Base-by-base conservation (phyloP, 2,888 invertebrate species). In the Carpatolechia fugitivella region DNA sequence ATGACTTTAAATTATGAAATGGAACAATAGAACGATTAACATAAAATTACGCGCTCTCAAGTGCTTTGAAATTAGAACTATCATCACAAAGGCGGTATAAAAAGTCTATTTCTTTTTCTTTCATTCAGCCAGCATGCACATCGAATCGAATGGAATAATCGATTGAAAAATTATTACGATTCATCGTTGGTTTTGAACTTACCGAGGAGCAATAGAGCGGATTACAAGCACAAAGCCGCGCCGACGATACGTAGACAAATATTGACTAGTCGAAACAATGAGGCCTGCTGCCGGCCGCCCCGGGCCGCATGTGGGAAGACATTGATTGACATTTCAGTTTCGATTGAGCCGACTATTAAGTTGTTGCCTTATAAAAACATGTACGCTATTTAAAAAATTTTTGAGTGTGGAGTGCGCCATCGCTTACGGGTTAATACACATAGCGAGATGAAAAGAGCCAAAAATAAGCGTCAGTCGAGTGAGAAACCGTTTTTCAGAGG, bases 181-280 rank as follows among this genome's bases (percentile, higher is more conserved):
- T 90, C 89, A 89, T 88, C 83, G 80, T 85, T 69, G 72, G 69
- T 68, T 75, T 70, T 72, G 77, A 79, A 74, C 74, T 74, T 73
- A 72, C 74, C 76, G 82, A 78, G 80, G 78, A 81, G 82, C 80
- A 77, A 80, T 81, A 76, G 78, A 76, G 73, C 75, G 83, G 81
- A 85, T 87, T 85, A 84, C 67, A 60, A 73, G 64, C 70, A 82
- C 84, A 90, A 89, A 87, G 85, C 64, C 72, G 63, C 57, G 83
- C 88, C 90, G 86, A 78, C 82, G 65, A 76, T 66, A 74, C 72
- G 71, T 78, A 74, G 82, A 82, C 88, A 89, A 91, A 91, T 90
- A 91, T 91, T 90, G 90, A 91, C 87, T 88, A 64, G 78, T 80
- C 85, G 85, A 89, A 88, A 89, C 84, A 85, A 88, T 85, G 78